Conservation (phyloP, 2,113 vertebrate genomes). For the Callospermophilus lateralis region DNA sequence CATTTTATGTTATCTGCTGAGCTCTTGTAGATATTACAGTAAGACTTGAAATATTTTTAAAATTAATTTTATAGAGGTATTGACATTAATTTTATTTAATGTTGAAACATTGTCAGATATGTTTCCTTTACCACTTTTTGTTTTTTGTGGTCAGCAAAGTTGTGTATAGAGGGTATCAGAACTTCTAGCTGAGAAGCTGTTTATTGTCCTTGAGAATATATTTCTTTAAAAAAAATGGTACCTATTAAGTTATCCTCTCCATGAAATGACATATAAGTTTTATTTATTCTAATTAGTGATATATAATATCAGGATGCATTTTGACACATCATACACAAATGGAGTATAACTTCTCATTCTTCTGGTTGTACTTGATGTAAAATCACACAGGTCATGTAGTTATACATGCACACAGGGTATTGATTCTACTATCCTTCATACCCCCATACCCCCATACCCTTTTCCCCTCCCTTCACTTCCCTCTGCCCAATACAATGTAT, state of each 20-base stretch:
- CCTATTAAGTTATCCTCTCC: not conserved
- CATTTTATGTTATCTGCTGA: not conserved
- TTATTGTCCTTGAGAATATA: not conserved
- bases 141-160: not conserved
- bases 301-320: no score
- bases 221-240: not conserved
- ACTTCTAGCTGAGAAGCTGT: not conserved
- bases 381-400: no score
- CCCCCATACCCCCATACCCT: no score
- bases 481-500: no score
- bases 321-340: no score
- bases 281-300: no score
- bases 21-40: not conserved
- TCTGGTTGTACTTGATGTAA: no score
- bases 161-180: not conserved
- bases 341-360: no score
- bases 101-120: not conserved
- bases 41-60: slow-evolving; percentile 2
- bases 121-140: not conserved
- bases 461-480: no score
- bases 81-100: slow-evolving; percentile 14
- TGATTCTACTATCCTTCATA: no score
- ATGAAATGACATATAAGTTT: not conserved
- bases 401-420: no score
- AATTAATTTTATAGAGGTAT: not conserved